Conservation (phyloP, 2,113 vertebrate species). For the Notothenia rossii region DNA sequence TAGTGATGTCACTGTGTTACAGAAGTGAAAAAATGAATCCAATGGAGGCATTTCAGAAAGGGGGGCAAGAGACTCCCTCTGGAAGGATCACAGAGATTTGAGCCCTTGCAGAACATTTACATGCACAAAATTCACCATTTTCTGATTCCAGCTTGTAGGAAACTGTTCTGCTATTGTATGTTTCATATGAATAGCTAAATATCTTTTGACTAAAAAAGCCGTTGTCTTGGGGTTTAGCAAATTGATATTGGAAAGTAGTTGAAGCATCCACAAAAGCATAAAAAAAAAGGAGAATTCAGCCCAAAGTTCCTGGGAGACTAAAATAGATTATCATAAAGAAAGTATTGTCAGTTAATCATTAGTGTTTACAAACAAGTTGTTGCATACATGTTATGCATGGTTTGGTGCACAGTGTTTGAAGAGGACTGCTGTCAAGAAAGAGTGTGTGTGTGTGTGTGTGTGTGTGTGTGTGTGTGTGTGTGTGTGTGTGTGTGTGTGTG, state of each 20-base stretch:
- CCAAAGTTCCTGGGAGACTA: not conserved
- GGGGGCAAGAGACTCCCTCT: too few relatives aligned
- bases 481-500: too few relatives aligned
- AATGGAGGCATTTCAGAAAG: too few relatives aligned
- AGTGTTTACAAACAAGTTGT: not conserved
- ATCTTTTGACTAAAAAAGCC: not conserved
- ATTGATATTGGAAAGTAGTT: too few relatives aligned
- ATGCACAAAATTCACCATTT: too few relatives aligned
- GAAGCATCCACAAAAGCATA: not conserved
- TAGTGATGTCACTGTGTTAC: too few relatives aligned
- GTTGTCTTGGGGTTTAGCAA: not conserved
- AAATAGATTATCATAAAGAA: not conserved
- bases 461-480: too few relatives aligned
- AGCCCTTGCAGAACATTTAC: too few relatives aligned
- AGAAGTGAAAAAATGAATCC: too few relatives aligned
- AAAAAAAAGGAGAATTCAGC: too few relatives aligned
- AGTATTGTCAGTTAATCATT: not conserved
- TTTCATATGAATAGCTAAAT: not conserved
- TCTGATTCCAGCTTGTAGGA: not conserved
- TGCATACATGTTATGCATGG: not conserved
- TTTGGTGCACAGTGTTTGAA: conserved; percentile 5
- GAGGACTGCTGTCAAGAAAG: not conserved
- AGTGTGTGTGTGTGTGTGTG: too few relatives aligned
- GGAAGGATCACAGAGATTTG: too few relatives aligned
- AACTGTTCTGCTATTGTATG: not conserved